Conservation (phyloP, 2,888 invertebrate genomes). For the Aleiodes leptofemur region DNA sequence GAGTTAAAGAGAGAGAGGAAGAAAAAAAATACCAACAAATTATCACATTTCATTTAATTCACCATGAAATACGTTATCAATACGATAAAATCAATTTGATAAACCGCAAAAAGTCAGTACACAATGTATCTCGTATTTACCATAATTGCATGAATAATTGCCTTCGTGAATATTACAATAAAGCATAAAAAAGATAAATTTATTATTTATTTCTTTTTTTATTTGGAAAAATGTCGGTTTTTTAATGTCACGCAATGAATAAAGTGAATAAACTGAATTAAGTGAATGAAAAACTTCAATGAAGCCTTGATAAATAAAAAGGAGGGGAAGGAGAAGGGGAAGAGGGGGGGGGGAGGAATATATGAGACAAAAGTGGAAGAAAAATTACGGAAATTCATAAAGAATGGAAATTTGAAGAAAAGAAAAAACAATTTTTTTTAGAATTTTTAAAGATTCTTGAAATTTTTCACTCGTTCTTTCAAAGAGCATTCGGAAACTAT, state of each 20-base stretch:
- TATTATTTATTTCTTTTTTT: not conserved
- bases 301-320: not conserved
- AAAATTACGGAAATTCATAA: no score
- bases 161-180: not conserved
- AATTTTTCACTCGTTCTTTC: no score
- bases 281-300: constrained; percentile 10
- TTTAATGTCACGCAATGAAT: constrained; percentile 25
- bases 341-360: not conserved
- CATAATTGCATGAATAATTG: not conserved
- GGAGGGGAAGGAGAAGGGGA: not conserved
- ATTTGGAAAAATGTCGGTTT: not conserved
- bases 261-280: not conserved
- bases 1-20: not conserved
- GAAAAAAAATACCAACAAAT: not conserved
- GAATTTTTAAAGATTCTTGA: no score
- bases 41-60: constrained; percentile 15
- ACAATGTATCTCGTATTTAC: not conserved
- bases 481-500: no score
- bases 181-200: constrained; percentile 2
- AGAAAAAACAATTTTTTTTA: no score
- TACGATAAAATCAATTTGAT: constrained; percentile 10
- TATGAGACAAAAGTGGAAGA: no score
- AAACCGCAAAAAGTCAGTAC: not conserved
- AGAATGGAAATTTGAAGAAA: no score
- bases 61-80: not conserved